Evolutionary conservation across 1,140 invertebrate genomes (phyloP).

Genomic region (Atta cephalotes): DNA sequence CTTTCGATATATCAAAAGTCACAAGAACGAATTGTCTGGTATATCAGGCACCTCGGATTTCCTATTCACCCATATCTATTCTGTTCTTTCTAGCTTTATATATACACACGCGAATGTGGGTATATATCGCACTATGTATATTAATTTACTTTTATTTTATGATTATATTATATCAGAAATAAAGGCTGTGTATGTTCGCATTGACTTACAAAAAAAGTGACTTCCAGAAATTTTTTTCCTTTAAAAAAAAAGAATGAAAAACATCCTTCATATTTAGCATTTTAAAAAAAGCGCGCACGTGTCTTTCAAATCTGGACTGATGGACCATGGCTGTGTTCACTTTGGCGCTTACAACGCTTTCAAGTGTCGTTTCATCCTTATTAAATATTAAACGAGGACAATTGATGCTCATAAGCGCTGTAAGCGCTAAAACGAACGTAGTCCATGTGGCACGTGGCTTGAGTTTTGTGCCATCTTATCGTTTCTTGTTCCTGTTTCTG

Average conservation of each 20-base stretch:
- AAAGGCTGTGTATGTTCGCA: slow-evolving; percentile 31
- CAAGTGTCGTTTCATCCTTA: no score
- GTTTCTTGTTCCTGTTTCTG: background rate
- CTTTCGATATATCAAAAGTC: slow-evolving; percentile 4
- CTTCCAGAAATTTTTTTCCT: background rate
- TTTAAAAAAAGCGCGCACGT: background rate
- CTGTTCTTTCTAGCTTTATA: slow-evolving; percentile 31
- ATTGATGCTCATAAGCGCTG: no score
- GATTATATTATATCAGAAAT: slow-evolving; percentile 29
- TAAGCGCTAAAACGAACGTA: no score
- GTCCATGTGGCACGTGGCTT: no score
- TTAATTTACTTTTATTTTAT: slow-evolving; percentile 52
- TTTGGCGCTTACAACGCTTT: no score
- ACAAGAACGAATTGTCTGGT: background rate
- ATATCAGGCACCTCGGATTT: background rate
- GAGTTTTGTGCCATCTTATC: background rate
- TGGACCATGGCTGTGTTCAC: no score
- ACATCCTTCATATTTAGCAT: background rate
- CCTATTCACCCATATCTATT: background rate
- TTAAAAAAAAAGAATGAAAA: background rate
- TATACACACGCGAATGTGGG: slow-evolving; percentile 22
- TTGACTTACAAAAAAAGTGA: background rate
- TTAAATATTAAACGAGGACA: no score
- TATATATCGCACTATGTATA: slow-evolving; percentile 23
- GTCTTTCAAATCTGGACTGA: no score